Base-by-base conservation (phyloP, 37 sponge, comb jelly and placozoan species). In the Chondrosia reniformis region DNA sequence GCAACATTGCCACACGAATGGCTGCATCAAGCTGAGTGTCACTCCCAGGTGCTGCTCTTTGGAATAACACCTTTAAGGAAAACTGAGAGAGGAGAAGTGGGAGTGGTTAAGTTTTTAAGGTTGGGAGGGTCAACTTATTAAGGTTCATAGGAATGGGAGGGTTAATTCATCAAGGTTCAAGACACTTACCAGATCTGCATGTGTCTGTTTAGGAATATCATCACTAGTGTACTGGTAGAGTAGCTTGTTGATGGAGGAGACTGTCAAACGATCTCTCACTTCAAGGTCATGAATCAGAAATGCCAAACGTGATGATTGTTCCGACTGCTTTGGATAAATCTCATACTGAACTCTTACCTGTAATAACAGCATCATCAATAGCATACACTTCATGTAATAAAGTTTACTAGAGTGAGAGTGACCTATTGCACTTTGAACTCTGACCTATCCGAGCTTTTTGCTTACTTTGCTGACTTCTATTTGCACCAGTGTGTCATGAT, bases 181-280 rank as follows among this genome's bases (percentile, higher is more conserved):
- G 22, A 6, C 28, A 30, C 85, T 76, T 40, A 97, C 94, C 89
- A 91, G 90, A 78, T 85, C 82, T 55, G 95, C 90, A 76, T 89
- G 90, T 30, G 93, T 84, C 46, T 89, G 96, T 38, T 84, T 69
- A 31, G 96, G 96, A 59, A 83, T 84, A 27, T 84, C 39, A 21
- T 95, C 90, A 13, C 90, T 89, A 71, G 84, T 76, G 89, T 92
- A 89, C 79, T 86, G 89, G 67, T 94, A 92, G 41, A 98, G 83
- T 64, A 98, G 87, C 75, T 98, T 98, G 91, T 98, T 94, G 71
- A 98, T 88, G 33, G 76, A 43, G 5, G 95, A 95, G 4, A 81
- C 43, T 6, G 81, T 69, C 34, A 98, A 84, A 37, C 83, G 71
- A 67, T 98, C 99, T 30, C 93, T 72, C 0, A 98, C 80, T 71